Evolutionary conservation across 2,888 invertebrate species (phyloP).

Genomic region (Dynastes grantii): DNA sequence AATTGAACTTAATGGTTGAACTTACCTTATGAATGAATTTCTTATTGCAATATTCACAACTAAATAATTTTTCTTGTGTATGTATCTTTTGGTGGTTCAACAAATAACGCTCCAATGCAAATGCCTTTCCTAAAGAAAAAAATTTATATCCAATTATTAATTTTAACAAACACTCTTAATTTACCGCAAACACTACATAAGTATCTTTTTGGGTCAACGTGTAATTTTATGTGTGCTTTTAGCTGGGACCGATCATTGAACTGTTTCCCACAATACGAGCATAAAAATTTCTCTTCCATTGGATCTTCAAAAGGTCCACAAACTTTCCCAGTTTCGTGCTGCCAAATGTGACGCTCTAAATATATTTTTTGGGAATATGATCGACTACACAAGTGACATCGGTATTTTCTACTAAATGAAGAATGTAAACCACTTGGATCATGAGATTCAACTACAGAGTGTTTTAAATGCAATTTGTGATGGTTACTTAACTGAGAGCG

Average conservation of each 20-base stretch:
- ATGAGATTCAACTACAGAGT: background rate
- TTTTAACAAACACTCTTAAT: constrained; percentile 3
- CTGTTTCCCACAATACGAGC: constrained; percentile 54
- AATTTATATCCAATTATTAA: background rate
- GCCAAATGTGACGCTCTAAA: constrained; percentile 51
- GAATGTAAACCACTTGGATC: constrained; percentile 19
- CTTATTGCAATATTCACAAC: constrained; percentile 55
- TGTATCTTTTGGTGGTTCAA: constrained; percentile 54
- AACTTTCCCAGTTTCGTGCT: constrained; percentile 45
- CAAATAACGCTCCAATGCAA: constrained; percentile 52
- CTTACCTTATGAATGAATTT: constrained; percentile 54
- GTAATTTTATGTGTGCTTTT: constrained; percentile 51
- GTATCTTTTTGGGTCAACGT: constrained; percentile 50
- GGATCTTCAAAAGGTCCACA: constrained; percentile 21
- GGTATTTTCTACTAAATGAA: constrained; percentile 33
- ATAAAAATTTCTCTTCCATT: constrained; percentile 45
- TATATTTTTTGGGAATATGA: constrained; percentile 46
- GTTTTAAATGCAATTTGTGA: constrained; percentile 45
- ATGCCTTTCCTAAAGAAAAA: constrained; percentile 52
- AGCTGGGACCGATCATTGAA: constrained; percentile 50
- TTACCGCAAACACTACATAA: constrained; percentile 55
- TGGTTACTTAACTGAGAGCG: constrained; percentile 41
- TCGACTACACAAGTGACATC: constrained; percentile 48
- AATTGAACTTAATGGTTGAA: background rate
- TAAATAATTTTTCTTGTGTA: constrained; percentile 52